Evolutionary conservation across 2,113 vertebrate species (phyloP), one percentile per base, ranked within the genome.

Genomic region (Cryptoleucopteryx plumbea): DNA sequence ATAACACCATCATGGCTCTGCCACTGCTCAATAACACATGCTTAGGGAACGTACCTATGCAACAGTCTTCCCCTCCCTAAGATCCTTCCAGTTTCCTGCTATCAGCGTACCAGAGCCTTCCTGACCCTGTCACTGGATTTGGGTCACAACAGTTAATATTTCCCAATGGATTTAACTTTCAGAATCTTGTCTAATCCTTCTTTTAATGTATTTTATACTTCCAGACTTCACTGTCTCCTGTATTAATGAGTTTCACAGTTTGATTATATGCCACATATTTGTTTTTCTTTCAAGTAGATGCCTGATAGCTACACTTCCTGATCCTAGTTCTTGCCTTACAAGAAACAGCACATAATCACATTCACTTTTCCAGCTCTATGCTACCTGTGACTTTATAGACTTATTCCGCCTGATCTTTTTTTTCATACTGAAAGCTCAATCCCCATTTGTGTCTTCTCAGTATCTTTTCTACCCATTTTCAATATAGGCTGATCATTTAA

Each of bases 361-460:
- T 55, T 59, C 12, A 58, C 17, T 79, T 65, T 38, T 87, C n/a
- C 61, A 79, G 18, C 20, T 82, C 20, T 34, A 16, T 52, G 31
- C 40, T 68, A 68, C 23, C 36, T 53, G 25, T 56, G 34, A 77
- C 34, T 93, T 80, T 31, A 47, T 4, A 79, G 26, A 58, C 18
- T 55, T 82, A 82, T 29, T 79, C 36, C 0, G 0, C 8, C 59
- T 42, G 31, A 38, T 20, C 7, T 16, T 9, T n/a, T 43, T 56
- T 82, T 79, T 9, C 36, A 56, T 62, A 88, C 3, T 22, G 58
- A 77, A 82, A 93, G 4, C 19, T 79, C 52, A 92, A 5, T 36
- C 10, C 13, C 77, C 18, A 0, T 73, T 62, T 86, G 8, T 43
- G 10, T 47, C 48, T 47, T 62, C 67, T 65, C 36, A 42, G 15